These are phyloP conservation scores for Caenorhabditis angaria DNA, from an alignment of 2,888 invertebrate species.

Conservation along the genomic window DNA sequence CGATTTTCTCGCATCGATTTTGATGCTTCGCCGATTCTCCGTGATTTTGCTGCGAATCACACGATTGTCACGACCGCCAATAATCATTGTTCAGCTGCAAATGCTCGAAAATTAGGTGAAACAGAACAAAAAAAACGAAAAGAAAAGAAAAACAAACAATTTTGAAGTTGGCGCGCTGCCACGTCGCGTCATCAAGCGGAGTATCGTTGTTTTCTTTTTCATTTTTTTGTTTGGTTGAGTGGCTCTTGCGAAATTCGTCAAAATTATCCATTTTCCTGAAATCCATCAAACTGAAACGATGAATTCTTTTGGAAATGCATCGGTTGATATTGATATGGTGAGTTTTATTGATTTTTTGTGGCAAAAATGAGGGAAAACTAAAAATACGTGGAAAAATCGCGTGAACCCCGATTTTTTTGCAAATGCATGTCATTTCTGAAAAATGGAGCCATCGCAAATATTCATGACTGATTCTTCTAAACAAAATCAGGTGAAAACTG, in stretches of 20 bases:
- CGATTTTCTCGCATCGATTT: slow-evolving; percentile 8
- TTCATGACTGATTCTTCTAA: no score
- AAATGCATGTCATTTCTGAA: neutral
- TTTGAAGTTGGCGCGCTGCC: slow-evolving; percentile 15
- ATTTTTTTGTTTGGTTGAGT: slow-evolving; percentile 8
- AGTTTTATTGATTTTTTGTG: neutral
- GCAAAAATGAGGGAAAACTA: neutral
- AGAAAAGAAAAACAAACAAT: neutral
- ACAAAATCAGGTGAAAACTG: slow-evolving; percentile 9
- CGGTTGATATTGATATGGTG: slow-evolving; percentile 62
- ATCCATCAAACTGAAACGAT: slow-evolving; percentile 44
- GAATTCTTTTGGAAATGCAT: slow-evolving; percentile 56
- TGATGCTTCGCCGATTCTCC: slow-evolving; percentile 25
- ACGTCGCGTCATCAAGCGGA: slow-evolving; percentile 11
- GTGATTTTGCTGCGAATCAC: slow-evolving; percentile 9
- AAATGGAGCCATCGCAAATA: neutral
- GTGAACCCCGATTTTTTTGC: neutral
- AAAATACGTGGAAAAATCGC: neutral
- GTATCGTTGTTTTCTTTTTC: slow-evolving; percentile 19
- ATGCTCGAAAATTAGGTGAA: slow-evolving; percentile 1
- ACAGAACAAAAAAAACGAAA: slow-evolving; percentile 6
- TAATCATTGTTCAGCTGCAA: neutral
- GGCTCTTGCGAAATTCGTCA: slow-evolving; percentile 17
- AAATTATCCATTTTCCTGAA: slow-evolving; percentile 45
- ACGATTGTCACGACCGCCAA: slow-evolving; percentile 10